phyloP scores from a whole-genome alignment of 1,140 invertebrate genomes.

The Kradibia gibbosae region DNA sequence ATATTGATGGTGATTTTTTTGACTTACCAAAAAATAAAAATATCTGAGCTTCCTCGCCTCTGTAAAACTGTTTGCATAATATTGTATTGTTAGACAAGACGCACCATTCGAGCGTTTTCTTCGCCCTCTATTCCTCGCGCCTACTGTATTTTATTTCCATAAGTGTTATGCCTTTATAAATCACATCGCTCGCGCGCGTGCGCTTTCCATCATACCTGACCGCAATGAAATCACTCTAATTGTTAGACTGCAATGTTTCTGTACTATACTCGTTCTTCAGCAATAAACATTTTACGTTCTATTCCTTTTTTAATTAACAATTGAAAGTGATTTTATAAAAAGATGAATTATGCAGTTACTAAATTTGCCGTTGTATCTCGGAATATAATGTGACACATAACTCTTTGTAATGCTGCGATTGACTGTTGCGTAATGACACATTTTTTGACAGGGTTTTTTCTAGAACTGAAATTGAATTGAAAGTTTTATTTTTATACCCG shows the following conservation, averaged over 20 bases:
- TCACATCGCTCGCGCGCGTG: constrained; percentile 28
- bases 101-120: constrained; percentile 36
- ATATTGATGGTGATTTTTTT: constrained; percentile 5
- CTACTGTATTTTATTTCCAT: constrained; percentile 47
- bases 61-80: constrained; percentile 35
- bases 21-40: not conserved
- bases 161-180: constrained; percentile 44
- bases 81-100: constrained; percentile 46
- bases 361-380: not conserved
- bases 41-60: not conserved
- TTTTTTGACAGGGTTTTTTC: not conserved
- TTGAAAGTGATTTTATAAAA: constrained; percentile 11
- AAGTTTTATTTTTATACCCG: not conserved
- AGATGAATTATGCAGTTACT: constrained; percentile 5
- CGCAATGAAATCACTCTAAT: constrained; percentile 47
- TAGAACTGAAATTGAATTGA: not conserved
- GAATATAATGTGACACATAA: not conserved
- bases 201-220: constrained; percentile 36
- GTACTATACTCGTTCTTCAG: not conserved
- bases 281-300: not conserved
- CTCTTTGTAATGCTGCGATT: not conserved
- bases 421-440: not conserved
- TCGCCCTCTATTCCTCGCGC: constrained; percentile 38
- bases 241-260: constrained; percentile 25
- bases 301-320: constrained; percentile 19